Evolutionary conservation across 2,113 vertebrate genomes (phyloP).

Genomic region (Dasyurus viverrinus): DNA sequence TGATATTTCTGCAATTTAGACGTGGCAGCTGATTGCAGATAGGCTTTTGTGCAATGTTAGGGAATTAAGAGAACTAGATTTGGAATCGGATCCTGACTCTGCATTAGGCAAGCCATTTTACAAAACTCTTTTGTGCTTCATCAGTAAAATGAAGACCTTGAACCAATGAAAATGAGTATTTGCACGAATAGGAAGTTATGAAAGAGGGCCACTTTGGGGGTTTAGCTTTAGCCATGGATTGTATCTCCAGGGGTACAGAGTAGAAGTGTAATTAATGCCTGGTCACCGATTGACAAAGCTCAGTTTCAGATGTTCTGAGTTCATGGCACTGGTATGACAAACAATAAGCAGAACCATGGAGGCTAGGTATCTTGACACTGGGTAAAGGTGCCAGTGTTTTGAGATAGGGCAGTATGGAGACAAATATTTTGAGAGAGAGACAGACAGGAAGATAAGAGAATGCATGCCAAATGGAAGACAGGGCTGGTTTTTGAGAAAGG

Average conservation of each 20-base stretch:
- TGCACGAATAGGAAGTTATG: background rate
- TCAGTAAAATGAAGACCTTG: background rate
- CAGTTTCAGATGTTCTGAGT: too few relatives aligned
- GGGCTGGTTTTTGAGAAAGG: too few relatives aligned
- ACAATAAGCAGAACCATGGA: too few relatives aligned
- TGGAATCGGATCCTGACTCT: background rate
- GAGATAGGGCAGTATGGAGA: too few relatives aligned
- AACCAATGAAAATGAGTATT: background rate
- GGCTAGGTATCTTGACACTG: too few relatives aligned
- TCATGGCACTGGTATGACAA: too few relatives aligned
- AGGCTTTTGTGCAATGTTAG: background rate
- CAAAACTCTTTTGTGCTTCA: background rate
- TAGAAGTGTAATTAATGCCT: background rate
- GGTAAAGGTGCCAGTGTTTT: too few relatives aligned
- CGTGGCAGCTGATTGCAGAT: background rate
- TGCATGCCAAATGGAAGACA: too few relatives aligned
- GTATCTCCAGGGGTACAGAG: background rate
- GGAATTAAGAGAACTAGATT: background rate
- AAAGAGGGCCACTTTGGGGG: background rate
- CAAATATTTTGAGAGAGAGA: too few relatives aligned
- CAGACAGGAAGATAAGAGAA: too few relatives aligned
- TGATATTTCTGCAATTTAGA: background rate
- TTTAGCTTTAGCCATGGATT: background rate
- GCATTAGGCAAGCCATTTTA: background rate
- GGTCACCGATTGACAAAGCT: background rate